phyloP scores from a whole-genome alignment of 2,888 invertebrate genomes.

The Perizoma flavofasciatum region DNA sequence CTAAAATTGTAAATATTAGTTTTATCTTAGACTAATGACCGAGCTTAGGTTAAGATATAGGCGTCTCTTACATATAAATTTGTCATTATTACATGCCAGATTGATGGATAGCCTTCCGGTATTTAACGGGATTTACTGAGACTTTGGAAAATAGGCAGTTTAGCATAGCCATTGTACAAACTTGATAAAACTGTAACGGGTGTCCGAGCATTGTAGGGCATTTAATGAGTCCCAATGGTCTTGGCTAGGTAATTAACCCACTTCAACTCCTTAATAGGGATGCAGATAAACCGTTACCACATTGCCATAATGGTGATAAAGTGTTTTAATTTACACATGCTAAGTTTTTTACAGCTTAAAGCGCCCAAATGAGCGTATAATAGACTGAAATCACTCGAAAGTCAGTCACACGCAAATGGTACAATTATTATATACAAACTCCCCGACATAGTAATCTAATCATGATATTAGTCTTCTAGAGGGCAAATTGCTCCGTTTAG shows the following conservation, averaged over 20 bases:
- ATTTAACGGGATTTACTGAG: not conserved
- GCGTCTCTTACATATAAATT: too few relatives aligned
- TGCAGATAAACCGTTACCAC: slow-evolving; percentile 29
- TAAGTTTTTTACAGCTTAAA: slow-evolving; percentile 29
- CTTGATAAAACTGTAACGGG: slow-evolving; percentile 30
- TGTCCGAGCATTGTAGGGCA: slow-evolving; percentile 24
- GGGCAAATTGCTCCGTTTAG: slow-evolving; percentile 68
- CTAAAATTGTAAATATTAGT: not conserved
- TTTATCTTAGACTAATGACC: too few relatives aligned
- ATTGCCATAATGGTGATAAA: slow-evolving; percentile 31
- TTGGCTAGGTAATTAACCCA: slow-evolving; percentile 32
- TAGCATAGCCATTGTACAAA: slow-evolving; percentile 17
- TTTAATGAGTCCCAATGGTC: slow-evolving; percentile 27
- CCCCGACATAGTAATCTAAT: slow-evolving; percentile 72
- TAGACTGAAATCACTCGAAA: slow-evolving; percentile 59
- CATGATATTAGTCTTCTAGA: slow-evolving; percentile 62
- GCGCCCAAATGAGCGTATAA: slow-evolving; percentile 43
- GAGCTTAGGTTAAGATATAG: too few relatives aligned
- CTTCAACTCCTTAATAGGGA: slow-evolving; percentile 30
- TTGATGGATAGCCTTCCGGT: too few relatives aligned
- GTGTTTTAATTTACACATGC: slow-evolving; percentile 33
- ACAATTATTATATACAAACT: slow-evolving; percentile 56
- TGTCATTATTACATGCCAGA: too few relatives aligned
- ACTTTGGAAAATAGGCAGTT: slow-evolving; percentile 6
- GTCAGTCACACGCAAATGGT: slow-evolving; percentile 64